A percentile compares a stretch with the other conserved stretches of the same genome.
These are phyloP conservation scores for Agrypnia vestita DNA, from an alignment of 1,140 invertebrate species.

Conservation along the genomic window DNA sequence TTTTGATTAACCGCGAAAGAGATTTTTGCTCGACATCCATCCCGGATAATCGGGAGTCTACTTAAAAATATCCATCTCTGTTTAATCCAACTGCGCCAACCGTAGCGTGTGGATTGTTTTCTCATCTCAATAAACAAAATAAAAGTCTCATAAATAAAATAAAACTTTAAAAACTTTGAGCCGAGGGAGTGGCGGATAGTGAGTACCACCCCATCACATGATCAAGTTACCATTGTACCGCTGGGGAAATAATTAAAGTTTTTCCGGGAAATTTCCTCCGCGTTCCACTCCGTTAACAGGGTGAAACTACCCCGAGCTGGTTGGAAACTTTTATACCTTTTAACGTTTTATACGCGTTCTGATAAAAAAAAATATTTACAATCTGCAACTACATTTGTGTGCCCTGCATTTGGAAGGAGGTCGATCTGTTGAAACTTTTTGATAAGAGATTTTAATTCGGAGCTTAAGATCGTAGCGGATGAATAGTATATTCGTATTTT, in stretches of 20 bases:
- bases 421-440: background rate
- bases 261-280: conserved; percentile 21
- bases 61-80: too few species aligned
- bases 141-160: too few species aligned
- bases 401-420: too few species aligned
- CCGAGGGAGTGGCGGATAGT: background rate
- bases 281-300: conserved; percentile 17
- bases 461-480: background rate
- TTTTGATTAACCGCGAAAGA: too few species aligned
- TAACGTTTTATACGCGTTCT: background rate
- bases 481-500: too few species aligned
- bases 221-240: conserved; percentile 6
- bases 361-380: conserved; percentile 6
- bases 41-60: too few species aligned
- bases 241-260: conserved; percentile 41
- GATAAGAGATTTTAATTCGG: background rate
- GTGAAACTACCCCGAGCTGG: conserved; percentile 21
- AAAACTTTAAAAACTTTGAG: background rate
- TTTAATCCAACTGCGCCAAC: too few species aligned
- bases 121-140: too few species aligned
- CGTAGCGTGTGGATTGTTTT: too few species aligned
- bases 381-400: too few species aligned
- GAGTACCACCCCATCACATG: background rate
- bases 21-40: too few species aligned
- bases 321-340: conserved; percentile 7